These are phyloP conservation scores for Nilaparvata lugens DNA, from an alignment of 1,140 invertebrate species.

Conservation along the genomic window DNA sequence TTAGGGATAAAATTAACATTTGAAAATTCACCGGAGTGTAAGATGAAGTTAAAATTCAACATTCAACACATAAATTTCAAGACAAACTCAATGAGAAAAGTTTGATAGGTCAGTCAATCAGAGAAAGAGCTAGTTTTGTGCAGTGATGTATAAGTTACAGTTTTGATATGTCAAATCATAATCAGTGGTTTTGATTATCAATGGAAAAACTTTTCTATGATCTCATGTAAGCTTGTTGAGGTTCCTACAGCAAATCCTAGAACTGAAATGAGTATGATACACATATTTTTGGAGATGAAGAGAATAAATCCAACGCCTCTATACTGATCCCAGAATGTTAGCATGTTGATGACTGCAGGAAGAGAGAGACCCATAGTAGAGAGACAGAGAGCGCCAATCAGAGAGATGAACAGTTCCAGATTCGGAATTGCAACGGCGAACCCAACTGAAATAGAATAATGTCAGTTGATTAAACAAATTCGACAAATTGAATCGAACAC, in stretches of 20 bases:
- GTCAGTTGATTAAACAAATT: no score
- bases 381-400: conserved; percentile 77
- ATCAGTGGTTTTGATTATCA: neutral
- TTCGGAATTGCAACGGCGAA: conserved; percentile 69
- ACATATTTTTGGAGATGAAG: conserved; percentile 49
- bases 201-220: conserved; percentile 35
- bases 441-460: conserved; percentile 47
- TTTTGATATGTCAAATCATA: neutral
- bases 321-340: conserved; percentile 50
- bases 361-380: conserved; percentile 73
- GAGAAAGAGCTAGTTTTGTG: no score
- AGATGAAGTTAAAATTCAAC: no score
- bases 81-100: no score
- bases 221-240: conserved; percentile 52
- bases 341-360: conserved; percentile 69
- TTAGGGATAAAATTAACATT: no score
- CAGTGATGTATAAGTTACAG: no score
- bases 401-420: conserved; percentile 73
- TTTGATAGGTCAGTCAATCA: no score
- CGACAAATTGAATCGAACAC: no score
- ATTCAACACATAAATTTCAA: no score
- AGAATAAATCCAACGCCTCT: conserved; percentile 33
- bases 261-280: conserved; percentile 46
- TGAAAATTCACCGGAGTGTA: no score
- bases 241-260: conserved; percentile 61